Evolutionary conservation across 2,113 vertebrate genomes (phyloP).

Genomic region (Ceuthmochares aereus): DNA sequence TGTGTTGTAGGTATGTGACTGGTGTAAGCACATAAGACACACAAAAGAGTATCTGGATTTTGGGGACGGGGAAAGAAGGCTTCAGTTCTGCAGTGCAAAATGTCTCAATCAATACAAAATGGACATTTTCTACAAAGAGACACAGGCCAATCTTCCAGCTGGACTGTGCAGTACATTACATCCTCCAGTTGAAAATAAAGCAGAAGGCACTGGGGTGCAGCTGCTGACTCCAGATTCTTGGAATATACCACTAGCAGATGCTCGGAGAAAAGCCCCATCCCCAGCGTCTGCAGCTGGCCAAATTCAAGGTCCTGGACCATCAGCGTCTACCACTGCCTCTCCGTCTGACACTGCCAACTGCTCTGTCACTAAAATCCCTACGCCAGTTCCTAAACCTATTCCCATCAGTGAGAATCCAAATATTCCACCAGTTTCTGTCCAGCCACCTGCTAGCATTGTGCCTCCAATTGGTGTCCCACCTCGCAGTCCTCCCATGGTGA

Average conservation of each 20-base stretch:
- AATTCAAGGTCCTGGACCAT: conserved; percentile 85
- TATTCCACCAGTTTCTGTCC: conserved; percentile 84
- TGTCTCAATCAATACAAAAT: conserved; percentile 99
- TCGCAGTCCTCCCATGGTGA: conserved; percentile 96
- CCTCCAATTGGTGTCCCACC: conserved; percentile 90
- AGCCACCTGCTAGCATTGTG: conserved; percentile 86
- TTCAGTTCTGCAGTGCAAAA: conserved; percentile 99
- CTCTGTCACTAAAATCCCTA: conserved; percentile 92
- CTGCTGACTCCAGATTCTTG: conserved; percentile 99
- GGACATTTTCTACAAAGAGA: conserved; percentile 99
- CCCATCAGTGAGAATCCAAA: conserved; percentile 87
- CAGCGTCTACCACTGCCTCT: conserved; percentile 87
- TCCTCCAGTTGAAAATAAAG: conserved; percentile 87
- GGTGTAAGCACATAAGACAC: conserved; percentile 99
- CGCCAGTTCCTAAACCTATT: conserved; percentile 91
- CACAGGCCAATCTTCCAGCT: conserved; percentile 96
- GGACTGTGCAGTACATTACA: conserved; percentile 92
- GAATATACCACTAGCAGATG: conserved; percentile 92
- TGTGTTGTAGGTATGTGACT: conserved; percentile 98
- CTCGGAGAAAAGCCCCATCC: conserved; percentile 92
- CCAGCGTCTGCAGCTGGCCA: conserved; percentile 85
- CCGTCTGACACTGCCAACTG: conserved; percentile 90
- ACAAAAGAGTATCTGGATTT: conserved; percentile 99
- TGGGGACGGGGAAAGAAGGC: conserved; percentile 96
- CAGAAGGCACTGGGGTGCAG: conserved; percentile 90